These are phyloP conservation scores for Halesus radiatus DNA, from an alignment of 1,140 invertebrate species.

Conservation along the genomic window DNA sequence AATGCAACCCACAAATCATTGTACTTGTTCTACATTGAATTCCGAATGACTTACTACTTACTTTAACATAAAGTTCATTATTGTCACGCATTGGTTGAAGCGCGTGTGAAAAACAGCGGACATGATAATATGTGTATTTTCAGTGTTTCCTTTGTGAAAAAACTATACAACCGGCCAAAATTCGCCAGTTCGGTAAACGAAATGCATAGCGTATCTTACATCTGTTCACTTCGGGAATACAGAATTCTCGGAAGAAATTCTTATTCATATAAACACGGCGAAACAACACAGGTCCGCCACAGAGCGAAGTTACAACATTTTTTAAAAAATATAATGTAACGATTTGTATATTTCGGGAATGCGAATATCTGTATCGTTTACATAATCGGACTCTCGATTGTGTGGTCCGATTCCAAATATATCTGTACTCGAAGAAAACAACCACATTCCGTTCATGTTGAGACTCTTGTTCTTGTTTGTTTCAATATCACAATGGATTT, in stretches of 20 bases:
- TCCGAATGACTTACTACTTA: too few species aligned
- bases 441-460: too few species aligned
- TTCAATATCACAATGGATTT: too few species aligned
- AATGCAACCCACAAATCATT: not conserved
- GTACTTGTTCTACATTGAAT: too few species aligned
- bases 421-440: too few species aligned
- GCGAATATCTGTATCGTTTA: slow-evolving; percentile 16
- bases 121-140: not conserved
- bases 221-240: slow-evolving; percentile 37
- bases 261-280: slow-evolving; percentile 42
- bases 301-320: not conserved
- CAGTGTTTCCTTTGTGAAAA: slow-evolving; percentile 27
- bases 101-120: not conserved
- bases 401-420: slow-evolving; percentile 20
- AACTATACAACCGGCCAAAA: slow-evolving; percentile 25
- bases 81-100: too few species aligned
- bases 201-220: slow-evolving; percentile 35
- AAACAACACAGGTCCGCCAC: slow-evolving; percentile 1
- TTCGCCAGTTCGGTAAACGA: slow-evolving; percentile 22
- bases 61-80: too few species aligned
- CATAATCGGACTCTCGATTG: slow-evolving; percentile 21
- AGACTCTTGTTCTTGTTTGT: too few species aligned
- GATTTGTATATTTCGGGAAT: slow-evolving; percentile 13
- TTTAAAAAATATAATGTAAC: slow-evolving; percentile 17
- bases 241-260: slow-evolving; percentile 38